Evolutionary conservation across 1,140 invertebrate species (phyloP).

Genomic region (Zaprionus vittiger): DNA sequence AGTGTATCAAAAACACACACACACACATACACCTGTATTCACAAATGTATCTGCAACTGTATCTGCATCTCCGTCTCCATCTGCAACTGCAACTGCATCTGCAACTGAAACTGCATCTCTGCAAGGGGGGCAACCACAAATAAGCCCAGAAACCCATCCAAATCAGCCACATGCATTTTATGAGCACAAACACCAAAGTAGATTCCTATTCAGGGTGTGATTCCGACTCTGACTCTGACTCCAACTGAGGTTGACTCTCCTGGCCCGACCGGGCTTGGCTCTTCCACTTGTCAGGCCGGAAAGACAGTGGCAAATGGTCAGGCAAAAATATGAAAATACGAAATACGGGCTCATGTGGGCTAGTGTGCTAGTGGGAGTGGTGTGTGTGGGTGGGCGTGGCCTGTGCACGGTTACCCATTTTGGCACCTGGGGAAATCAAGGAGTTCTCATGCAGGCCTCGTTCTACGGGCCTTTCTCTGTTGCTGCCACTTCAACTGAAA

Average conservation of each 20-base stretch:
- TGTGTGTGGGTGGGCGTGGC: neutral
- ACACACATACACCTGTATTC: neutral
- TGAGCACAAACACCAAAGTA: slow-evolving; percentile 21
- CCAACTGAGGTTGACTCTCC: neutral
- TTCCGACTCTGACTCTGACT: neutral
- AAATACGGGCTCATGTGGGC: slow-evolving; percentile 41
- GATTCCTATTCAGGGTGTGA: neutral
- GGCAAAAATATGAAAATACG: slow-evolving; percentile 69
- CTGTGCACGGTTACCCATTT: slow-evolving; percentile 32
- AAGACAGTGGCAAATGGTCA: slow-evolving; percentile 59
- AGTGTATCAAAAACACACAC: slow-evolving; percentile 40
- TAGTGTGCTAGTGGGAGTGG: slow-evolving; percentile 13
- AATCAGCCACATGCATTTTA: slow-evolving; percentile 51
- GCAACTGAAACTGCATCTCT: slow-evolving; percentile 9
- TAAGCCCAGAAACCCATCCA: slow-evolving; percentile 47
- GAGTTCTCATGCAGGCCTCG: slow-evolving; percentile 55
- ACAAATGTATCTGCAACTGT: slow-evolving; percentile 1
- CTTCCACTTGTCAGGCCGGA: slow-evolving; percentile 17
- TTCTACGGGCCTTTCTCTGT: slow-evolving; percentile 35
- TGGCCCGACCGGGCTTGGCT: slow-evolving; percentile 3
- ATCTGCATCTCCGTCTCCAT: slow-evolving; percentile 6
- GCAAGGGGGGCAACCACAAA: slow-evolving; percentile 39
- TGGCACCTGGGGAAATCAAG: slow-evolving; percentile 77
- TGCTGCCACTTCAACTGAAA: slow-evolving; percentile 45
- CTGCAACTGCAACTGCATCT: slow-evolving; percentile 16